Evolutionary conservation across 2,113 vertebrate genomes (phyloP).

Genomic region (Myrmophylax atrothorax): DNA sequence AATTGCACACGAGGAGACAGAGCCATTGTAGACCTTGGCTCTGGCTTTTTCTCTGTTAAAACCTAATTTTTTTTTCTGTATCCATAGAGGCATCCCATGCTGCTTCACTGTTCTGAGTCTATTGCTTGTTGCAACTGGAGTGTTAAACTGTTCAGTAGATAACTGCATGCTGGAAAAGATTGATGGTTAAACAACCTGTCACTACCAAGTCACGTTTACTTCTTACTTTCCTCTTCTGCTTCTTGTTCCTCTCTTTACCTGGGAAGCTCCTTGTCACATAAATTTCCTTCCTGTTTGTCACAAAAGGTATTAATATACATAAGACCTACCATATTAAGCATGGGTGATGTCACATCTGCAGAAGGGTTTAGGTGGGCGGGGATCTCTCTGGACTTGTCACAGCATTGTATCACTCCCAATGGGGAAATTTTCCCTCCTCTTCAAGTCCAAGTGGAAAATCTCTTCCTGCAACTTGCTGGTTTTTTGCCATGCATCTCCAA

Average conservation of each 20-base stretch:
- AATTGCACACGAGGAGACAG: not conserved
- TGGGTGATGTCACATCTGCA: not conserved
- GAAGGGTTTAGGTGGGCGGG: not conserved
- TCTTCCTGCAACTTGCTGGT: not conserved
- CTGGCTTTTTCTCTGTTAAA: not conserved
- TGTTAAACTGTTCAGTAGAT: not conserved
- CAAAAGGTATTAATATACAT: not conserved
- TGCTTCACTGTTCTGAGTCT: not conserved
- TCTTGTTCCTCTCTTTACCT: not conserved
- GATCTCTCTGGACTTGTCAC: not conserved
- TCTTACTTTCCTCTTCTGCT: not conserved
- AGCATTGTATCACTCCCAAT: not conserved
- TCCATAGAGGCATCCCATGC: not conserved
- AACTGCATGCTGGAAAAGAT: not conserved
- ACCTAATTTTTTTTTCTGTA: not conserved
- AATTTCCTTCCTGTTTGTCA: not conserved
- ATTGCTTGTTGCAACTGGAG: not conserved
- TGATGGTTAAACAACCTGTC: not conserved
- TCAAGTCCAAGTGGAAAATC: not conserved
- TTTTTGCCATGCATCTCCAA: rapidly evolving
- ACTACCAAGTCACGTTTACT: not conserved
- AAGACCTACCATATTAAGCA: not conserved
- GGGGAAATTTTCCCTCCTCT: no score
- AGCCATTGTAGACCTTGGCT: not conserved
- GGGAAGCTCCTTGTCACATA: not conserved